Evolutionary conservation across 1,140 invertebrate genomes (phyloP), one percentile per base, ranked within the genome.

Genomic region (Liolophura sinensis): DNA sequence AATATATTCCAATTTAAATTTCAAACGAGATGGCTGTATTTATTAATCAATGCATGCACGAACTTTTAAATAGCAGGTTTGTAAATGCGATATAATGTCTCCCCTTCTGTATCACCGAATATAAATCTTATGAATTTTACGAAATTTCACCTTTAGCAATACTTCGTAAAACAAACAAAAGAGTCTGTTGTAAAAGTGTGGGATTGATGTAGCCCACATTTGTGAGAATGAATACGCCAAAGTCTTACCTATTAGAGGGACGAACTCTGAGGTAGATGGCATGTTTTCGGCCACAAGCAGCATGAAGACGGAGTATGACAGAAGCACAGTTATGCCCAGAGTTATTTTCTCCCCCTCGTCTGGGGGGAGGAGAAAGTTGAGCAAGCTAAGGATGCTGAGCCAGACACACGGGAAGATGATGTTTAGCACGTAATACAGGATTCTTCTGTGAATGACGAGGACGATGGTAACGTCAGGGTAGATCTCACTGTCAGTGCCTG

Each of bases 211-310:
- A n/a, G 31, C 31, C 3, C 31, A 40, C 31, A 40, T 40, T 3
- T 40, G 31, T 5, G 31, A 40, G 31, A 5, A 9, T 40, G 31
- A 40, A 3, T 9, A 40, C 31, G 3, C 31, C 31, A 40, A 40
- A 5, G 31, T 40, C 75, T 77, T 90, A 97, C 95, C 95, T 92
- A 98, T 94, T 16, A 85, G 66, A 16, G 84, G 84, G n/a, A 85
- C 79, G 65, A 78, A 78, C 59, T 85, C 81, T 18, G 81, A 82
- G 18, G 84, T 84, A 4, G 79, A 81, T 0, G 84, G 84, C 75
- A 85, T 80, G 55, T 75, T 82, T 51, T 85, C 83, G 11, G 82
- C 82, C 16, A 85, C 82, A 12, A 84, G 70, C 62, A 85, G 70
- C 79, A 85, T 80, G 67, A 85, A 85, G 25, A 85, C 82, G 6